A percentile compares a stretch with the other conserved stretches of the same genome.
Conservation (phyloP, 2,888 invertebrate genomes). For the Loripinus fragilis region DNA sequence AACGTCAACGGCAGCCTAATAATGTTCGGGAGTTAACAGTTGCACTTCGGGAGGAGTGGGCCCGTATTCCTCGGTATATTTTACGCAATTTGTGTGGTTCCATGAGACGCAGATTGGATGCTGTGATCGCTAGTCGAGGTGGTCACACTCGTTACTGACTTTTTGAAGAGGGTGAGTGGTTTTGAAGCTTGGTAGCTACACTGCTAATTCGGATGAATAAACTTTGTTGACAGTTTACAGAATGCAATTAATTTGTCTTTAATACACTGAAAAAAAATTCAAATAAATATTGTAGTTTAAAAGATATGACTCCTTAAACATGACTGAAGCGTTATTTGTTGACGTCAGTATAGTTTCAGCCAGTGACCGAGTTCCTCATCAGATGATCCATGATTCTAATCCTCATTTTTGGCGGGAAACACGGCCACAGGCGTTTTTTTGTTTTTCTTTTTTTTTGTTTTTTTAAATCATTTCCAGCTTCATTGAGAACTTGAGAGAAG, state of each 20-base stretch:
- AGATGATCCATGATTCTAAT: too few species aligned
- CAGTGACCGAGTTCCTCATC: too few species aligned
- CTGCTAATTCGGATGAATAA: not conserved
- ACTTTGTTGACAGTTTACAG: not conserved
- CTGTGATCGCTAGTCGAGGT: constrained; percentile 1
- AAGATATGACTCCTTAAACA: not conserved
- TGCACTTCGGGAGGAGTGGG: constrained; percentile 16
- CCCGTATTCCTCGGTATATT: constrained; percentile 16
- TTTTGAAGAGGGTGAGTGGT: not conserved
- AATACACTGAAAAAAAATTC: not conserved
- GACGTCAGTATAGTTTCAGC: constrained; percentile 1
- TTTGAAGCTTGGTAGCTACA: not conserved
- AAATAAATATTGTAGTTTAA: not conserved
- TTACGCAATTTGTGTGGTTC: not conserved
- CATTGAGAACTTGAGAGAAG: too few species aligned
- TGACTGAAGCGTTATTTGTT: not conserved
- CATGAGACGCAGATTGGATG: constrained; percentile 7
- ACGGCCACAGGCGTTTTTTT: too few species aligned
- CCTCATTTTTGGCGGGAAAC: too few species aligned
- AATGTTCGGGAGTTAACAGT: too few species aligned
- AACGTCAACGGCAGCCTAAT: too few species aligned
- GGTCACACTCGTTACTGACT: constrained; percentile 12
- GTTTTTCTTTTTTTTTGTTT: too few species aligned
- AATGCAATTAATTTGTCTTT: not conserved
- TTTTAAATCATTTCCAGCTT: too few species aligned